phyloP scores from a whole-genome alignment of 2,113 vertebrate species.

The Phyllopteryx taeniolatus region DNA sequence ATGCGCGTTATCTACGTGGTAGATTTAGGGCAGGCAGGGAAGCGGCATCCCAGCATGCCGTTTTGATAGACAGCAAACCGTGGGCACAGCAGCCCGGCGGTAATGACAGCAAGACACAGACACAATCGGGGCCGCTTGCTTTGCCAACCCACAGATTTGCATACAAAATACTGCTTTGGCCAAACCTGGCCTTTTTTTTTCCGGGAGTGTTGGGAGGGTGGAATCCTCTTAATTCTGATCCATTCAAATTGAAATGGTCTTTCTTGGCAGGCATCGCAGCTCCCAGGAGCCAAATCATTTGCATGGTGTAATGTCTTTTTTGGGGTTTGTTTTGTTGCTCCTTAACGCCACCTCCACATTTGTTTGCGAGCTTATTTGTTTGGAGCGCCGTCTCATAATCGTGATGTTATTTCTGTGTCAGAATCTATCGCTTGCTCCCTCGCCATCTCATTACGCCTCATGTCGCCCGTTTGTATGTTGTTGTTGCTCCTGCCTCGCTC shows the following conservation, averaged over 20 bases:
- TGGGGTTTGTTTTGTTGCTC: constrained; percentile 5
- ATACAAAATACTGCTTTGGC: constrained; percentile 69
- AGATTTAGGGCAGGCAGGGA: constrained; percentile 20
- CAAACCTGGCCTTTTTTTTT: constrained; percentile 52
- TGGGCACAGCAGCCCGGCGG: constrained; percentile 37
- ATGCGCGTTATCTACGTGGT: constrained; percentile 23
- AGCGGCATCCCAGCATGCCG: constrained; percentile 10
- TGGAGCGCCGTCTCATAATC: constrained; percentile 59
- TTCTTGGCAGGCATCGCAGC: constrained; percentile 66
- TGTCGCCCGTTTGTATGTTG: constrained; percentile 52
- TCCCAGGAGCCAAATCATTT: constrained; percentile 71
- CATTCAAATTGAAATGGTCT: constrained; percentile 77
- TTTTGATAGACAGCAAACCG: constrained; percentile 59
- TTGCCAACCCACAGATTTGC: constrained; percentile 66
- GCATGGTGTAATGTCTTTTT: constrained; percentile 66
- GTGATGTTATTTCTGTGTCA: constrained; percentile 64
- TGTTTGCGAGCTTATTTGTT: constrained; percentile 60
- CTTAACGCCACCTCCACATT: constrained; percentile 29
- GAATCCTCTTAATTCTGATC: constrained; percentile 77
- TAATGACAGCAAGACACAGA: constrained; percentile 57
- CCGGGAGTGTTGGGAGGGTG: constrained; percentile 25
- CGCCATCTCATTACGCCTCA: constrained; percentile 62
- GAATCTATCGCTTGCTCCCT: constrained; percentile 56
- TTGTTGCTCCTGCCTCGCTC: constrained; percentile 39
- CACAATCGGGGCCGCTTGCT: constrained; percentile 43